A percentile compares a stretch with the other conserved stretches of the same genome.
These are phyloP conservation scores for Drosophila elegans DNA, from an alignment of 1,140 invertebrate genomes.

Conservation along the genomic window DNA sequence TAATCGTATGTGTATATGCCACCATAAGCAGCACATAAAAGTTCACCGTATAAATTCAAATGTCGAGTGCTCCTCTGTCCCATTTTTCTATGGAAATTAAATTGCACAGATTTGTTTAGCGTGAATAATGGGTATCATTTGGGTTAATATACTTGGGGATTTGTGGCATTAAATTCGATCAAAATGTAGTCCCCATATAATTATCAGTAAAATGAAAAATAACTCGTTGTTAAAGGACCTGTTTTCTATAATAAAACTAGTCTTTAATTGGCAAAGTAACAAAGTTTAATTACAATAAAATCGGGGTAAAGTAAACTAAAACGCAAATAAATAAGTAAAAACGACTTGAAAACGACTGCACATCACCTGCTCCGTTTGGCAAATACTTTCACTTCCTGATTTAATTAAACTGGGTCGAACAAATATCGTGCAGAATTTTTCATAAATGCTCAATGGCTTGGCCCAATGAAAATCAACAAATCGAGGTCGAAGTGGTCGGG, in stretches of 20 bases:
- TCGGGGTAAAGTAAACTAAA: background rate
- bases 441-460: slow-evolving; percentile 61
- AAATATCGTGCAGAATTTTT: slow-evolving; percentile 41
- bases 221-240: too few species aligned
- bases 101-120: slow-evolving; percentile 46
- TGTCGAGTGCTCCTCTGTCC: slow-evolving; percentile 48
- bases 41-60: slow-evolving; percentile 73
- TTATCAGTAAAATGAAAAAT: too few species aligned
- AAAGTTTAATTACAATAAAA: background rate
- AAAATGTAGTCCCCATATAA: too few species aligned
- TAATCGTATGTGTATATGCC: slow-evolving; percentile 66
- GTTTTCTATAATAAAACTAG: too few species aligned
- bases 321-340: background rate
- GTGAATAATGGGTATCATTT: slow-evolving; percentile 42
- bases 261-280: too few species aligned
- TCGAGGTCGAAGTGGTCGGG: slow-evolving; percentile 19
- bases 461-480: slow-evolving; percentile 36
- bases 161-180: slow-evolving; percentile 11
- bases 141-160: slow-evolving; percentile 21
- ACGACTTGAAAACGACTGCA: background rate
- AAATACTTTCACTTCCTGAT: slow-evolving; percentile 42
- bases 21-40: slow-evolving; percentile 66
- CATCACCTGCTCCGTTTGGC: slow-evolving; percentile 12
- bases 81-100: slow-evolving; percentile 31
- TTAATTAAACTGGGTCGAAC: slow-evolving; percentile 52